Evolutionary conservation across 2,888 invertebrate genomes (phyloP), one percentile per base, ranked within the genome.

Genomic region (Caenorhabditis plicata): DNA sequence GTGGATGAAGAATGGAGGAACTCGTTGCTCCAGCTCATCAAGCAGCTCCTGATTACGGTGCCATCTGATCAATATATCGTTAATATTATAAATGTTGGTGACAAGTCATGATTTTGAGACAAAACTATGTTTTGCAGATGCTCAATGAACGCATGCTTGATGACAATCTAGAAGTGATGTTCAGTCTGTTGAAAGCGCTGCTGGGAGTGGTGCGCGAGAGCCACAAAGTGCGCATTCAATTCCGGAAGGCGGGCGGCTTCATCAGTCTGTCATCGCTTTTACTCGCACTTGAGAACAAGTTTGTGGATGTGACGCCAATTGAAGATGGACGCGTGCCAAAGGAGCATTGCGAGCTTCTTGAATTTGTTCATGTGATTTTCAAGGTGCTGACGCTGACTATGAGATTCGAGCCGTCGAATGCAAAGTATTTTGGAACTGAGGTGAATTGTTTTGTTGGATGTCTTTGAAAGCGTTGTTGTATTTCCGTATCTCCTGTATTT

Each of bases 351-450:
- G 49, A 64, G 26, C 58, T 73, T 9, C 60, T 80, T 20, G 68
- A 68, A 26, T 71, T 79, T 40, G 62, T 81, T 17, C 66, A 80
- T 20, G 51, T 75, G 13, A 73, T 79, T 22, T 75, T 79, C 65
- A 74, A 73, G 39, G 67, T 69, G 3, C 49, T 98, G 69, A 91
- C 92, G 58, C 91, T 94, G 0, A 94, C 95, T 2, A 96, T 98
- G 96, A 86, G 98, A 72, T 98, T 94, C 81, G 98, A 98, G 82
- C 98, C 98, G 1, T 95, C 95, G 0, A 98, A 98, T 83, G 96
- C 96, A 0, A 93, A 93, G 82, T 92, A 93, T 85, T 98, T 98
- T 85, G 89, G 92, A 80, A 89, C 91, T 67, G 96, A 98, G 87
- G 90, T 89, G 75, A 80, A 80, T 69, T 15, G 19, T 43, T 20